phyloP scores from a whole-genome alignment of 37 sponge, comb jelly and placozoan genomes.

The Crambe crambe region DNA sequence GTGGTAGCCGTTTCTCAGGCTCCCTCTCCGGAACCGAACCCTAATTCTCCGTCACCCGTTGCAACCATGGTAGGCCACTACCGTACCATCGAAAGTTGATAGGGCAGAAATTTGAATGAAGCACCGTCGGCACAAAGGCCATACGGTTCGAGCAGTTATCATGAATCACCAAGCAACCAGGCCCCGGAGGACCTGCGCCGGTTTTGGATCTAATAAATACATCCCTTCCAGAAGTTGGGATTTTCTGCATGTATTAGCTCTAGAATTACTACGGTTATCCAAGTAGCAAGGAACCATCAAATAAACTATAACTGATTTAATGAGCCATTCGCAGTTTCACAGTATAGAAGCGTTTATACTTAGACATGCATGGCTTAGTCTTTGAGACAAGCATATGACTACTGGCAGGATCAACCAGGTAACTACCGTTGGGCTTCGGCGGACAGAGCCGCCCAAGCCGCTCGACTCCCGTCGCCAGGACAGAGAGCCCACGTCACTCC shows the following conservation, averaged over 20 bases:
- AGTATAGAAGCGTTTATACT: constrained; percentile 76
- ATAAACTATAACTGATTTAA: constrained; percentile 93
- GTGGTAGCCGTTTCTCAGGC: constrained; percentile 84
- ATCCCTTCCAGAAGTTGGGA: constrained; percentile 82
- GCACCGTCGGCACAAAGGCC: constrained; percentile 84
- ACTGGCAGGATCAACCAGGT: constrained; percentile 95
- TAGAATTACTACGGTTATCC: constrained; percentile 90
- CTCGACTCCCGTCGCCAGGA: not conserved
- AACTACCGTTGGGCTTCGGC: constrained; percentile 22
- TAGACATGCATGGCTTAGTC: constrained; percentile 93
- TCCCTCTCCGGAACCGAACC: constrained; percentile 86
- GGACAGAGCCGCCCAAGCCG: not conserved
- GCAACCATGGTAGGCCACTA: constrained; percentile 89
- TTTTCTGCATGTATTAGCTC: constrained; percentile 89
- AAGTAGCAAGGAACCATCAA: constrained; percentile 80
- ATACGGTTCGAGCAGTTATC: constrained; percentile 87
- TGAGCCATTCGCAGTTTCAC: constrained; percentile 95
- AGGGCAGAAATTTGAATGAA: constrained; percentile 91
- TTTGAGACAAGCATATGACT: constrained; percentile 94
- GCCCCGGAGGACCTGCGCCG: constrained; percentile 43
- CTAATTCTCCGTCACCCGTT: constrained; percentile 89
- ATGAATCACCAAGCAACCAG: constrained; percentile 77
- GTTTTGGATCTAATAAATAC: constrained; percentile 91
- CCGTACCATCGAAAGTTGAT: constrained; percentile 87
- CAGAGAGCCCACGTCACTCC: not conserved